These are phyloP conservation scores for Pachliopta kotzebuea DNA, from an alignment of 2,888 invertebrate species.

Conservation along the genomic window DNA sequence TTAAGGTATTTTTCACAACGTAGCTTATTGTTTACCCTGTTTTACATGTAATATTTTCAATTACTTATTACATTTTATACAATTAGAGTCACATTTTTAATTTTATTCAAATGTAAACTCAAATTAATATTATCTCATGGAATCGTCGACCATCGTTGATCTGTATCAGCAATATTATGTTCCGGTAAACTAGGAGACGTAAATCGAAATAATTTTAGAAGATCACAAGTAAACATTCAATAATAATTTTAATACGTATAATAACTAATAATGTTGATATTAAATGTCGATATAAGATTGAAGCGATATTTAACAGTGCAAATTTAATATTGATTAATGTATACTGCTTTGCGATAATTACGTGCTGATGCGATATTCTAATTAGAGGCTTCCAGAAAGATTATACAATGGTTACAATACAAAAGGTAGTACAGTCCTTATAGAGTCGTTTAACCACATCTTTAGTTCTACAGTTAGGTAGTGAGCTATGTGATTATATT, in stretches of 20 bases:
- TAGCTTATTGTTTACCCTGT: not conserved
- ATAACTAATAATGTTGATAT: not conserved
- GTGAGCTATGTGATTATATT: not conserved
- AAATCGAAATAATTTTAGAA: no score
- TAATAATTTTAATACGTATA: not conserved
- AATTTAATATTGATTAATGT: not conserved
- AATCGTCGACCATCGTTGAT: not conserved
- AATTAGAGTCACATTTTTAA: not conserved
- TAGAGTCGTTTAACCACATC: not conserved
- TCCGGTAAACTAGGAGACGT: not conserved
- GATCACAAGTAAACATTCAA: not conserved
- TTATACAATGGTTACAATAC: not conserved
- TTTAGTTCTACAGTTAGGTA: not conserved
- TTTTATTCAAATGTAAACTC: not conserved
- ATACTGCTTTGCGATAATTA: constrained; percentile 24
- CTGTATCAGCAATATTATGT: not conserved
- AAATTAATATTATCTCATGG: not conserved
- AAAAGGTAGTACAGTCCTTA: not conserved
- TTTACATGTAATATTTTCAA: not conserved
- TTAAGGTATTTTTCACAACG: not conserved
- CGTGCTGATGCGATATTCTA: constrained; percentile 12
- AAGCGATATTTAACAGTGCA: constrained; percentile 7
- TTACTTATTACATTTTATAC: not conserved
- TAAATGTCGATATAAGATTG: constrained; percentile 1
- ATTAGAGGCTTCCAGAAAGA: not conserved